Evolutionary conservation across 2,113 vertebrate genomes (phyloP), one percentile per base, ranked within the genome.

Genomic region (Thalassarche chlororhynchos): DNA sequence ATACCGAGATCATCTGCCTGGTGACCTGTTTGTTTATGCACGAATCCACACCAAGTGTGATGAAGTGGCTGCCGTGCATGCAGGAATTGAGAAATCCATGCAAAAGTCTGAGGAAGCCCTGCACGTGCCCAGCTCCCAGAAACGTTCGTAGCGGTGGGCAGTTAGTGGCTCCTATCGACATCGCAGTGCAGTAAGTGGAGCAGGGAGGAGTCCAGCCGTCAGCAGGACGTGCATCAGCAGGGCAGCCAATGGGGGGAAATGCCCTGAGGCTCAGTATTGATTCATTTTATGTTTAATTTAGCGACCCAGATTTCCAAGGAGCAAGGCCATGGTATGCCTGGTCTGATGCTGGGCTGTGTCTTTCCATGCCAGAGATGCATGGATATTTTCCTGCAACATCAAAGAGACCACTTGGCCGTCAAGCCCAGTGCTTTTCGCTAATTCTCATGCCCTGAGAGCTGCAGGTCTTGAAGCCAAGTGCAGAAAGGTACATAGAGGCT

Each of bases 261-360:
- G 23, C 76, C 97, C 87, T 36, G 40, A 80, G 71, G 95, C 49
- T 91, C 36, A 34, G 23, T 93, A 97, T 97, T 94, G 97, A 98
- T 96, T 90, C 12, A 21, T 92, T 97, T 90, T 96, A 87, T 96
- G 93, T 97, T 95, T 97, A 97, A 95, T 96, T 93, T 96, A 76
- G 89, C 9, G 40, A 96, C 96, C 95, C 84, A 96, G 82, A 92
- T 96, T 96, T 82, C 90, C 86, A 82, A 94, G 90, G 66, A 94
- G 80, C 57, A 87, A 85, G 69, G 69, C 92, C 29, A 10, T 84
- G 23, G 71, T 64, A 17, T n/a, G 65, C 74, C 36, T 86, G 64
- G 47, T 51, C 31, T 71, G 51, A 18, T 90, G 65, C 52, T 91
- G 77, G 76, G 29, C 36, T 89, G 38, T 49, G 74, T 57, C 69